These are phyloP conservation scores for Epinephelus malabaricus DNA, from an alignment of 2,797 vertebrate species.

Conservation along the genomic window DNA sequence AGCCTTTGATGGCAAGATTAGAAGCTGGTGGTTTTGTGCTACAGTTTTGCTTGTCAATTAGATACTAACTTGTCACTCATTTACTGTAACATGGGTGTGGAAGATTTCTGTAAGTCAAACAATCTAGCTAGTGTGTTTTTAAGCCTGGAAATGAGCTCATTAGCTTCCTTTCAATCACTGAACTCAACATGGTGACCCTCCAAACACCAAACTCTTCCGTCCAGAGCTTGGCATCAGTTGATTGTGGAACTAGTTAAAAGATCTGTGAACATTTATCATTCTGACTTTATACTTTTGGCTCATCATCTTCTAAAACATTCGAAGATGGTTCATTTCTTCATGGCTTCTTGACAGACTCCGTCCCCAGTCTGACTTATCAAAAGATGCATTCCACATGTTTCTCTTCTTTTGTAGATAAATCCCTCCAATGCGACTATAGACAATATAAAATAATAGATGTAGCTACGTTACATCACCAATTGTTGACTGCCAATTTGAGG, in stretches of 20 bases:
- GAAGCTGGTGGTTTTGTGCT: slow-evolving; percentile 11
- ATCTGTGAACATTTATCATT: background rate
- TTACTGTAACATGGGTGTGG: background rate
- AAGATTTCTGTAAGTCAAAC: background rate
- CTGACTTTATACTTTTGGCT: too few relatives aligned
- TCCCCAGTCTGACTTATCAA: background rate
- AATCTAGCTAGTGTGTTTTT: slow-evolving; percentile 1
- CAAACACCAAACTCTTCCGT: background rate
- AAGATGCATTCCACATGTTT: background rate
- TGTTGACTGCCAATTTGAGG: too few relatives aligned
- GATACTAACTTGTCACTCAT: slow-evolving; percentile 16
- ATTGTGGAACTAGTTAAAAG: background rate
- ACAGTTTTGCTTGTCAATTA: slow-evolving; percentile 1
- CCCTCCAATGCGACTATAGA: too few relatives aligned
- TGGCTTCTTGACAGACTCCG: background rate
- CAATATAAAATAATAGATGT: too few relatives aligned
- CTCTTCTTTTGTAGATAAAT: background rate
- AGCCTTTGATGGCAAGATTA: slow-evolving; percentile 27
- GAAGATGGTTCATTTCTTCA: too few relatives aligned
- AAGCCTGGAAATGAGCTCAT: background rate
- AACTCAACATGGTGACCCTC: background rate
- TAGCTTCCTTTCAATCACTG: background rate
- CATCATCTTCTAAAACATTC: too few relatives aligned
- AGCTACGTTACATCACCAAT: too few relatives aligned
- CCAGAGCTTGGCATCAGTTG: background rate